These are phyloP conservation scores for Neosilurus hyrtlii DNA, from an alignment of 2,797 vertebrate species.

Conservation along the genomic window DNA sequence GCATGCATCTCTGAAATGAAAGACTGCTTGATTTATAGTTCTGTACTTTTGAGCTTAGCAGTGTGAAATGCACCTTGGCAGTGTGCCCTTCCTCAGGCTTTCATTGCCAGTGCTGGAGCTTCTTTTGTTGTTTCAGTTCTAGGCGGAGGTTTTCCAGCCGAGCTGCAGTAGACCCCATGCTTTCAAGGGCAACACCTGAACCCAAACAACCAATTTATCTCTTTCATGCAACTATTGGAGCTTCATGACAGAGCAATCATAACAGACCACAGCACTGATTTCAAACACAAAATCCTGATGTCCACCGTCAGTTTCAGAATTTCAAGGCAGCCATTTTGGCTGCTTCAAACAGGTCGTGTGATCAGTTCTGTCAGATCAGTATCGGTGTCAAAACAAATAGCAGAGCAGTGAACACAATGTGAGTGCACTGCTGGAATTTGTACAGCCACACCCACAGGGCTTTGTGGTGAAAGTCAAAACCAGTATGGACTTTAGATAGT, in stretches of 20 bases:
- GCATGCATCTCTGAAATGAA: constrained; percentile 40
- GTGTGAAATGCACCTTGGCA: constrained; percentile 46
- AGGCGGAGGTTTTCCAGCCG: constrained; percentile 28
- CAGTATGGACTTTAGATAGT: constrained; percentile 22
- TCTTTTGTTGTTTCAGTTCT: constrained; percentile 39
- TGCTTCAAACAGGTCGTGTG: constrained; percentile 24
- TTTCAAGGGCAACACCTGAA: constrained; percentile 42
- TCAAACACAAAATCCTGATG: constrained; percentile 18
- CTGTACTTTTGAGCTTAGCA: constrained; percentile 44
- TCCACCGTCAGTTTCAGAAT: not conserved
- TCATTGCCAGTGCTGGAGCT: constrained; percentile 24
- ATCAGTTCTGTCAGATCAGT: constrained; percentile 36
- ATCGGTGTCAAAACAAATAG: constrained; percentile 50
- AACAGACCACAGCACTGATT: constrained; percentile 17
- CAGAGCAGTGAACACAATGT: constrained; percentile 31
- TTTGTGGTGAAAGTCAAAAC: constrained; percentile 39
- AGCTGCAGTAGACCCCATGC: constrained; percentile 28
- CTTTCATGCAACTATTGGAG: constrained; percentile 4
- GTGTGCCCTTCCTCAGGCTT: constrained; percentile 22
- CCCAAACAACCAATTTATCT: constrained; percentile 38
- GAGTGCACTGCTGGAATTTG: constrained; percentile 37
- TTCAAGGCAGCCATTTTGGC: constrained; percentile 20
- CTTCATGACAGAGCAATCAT: constrained; percentile 1
- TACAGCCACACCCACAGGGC: constrained; percentile 25
- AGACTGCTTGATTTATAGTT: constrained; percentile 50